phyloP scores from a whole-genome alignment of 2,888 invertebrate species.

The Dynastes grantii region DNA sequence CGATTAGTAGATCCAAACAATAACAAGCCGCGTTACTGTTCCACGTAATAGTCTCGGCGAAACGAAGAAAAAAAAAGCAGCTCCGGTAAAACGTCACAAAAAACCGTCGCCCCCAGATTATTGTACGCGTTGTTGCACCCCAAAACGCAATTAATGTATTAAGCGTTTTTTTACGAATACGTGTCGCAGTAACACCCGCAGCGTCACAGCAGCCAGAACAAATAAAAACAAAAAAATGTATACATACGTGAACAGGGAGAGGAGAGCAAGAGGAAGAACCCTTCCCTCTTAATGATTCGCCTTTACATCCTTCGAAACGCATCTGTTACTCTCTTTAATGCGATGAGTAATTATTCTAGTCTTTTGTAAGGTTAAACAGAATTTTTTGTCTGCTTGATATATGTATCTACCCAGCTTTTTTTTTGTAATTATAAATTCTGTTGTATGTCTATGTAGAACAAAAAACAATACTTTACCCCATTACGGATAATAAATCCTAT shows the following conservation, averaged over 20 bases:
- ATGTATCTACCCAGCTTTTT: not conserved
- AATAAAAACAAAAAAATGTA: slow-evolving; percentile 46
- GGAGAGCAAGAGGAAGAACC: slow-evolving; percentile 1
- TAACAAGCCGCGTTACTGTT: slow-evolving; percentile 15
- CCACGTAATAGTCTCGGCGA: not conserved
- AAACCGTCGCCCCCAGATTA: slow-evolving; percentile 33
- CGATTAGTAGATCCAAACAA: slow-evolving; percentile 42
- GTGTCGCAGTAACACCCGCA: slow-evolving; percentile 18
- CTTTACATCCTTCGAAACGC: slow-evolving; percentile 31
- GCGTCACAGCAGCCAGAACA: slow-evolving; percentile 21
- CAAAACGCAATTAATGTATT: slow-evolving; percentile 57
- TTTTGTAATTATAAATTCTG: too few species aligned
- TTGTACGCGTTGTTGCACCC: slow-evolving; percentile 39
- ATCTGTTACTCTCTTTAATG: slow-evolving; percentile 36
- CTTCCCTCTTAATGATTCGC: slow-evolving; percentile 30
- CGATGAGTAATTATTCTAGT: slow-evolving; percentile 25
- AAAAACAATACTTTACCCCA: too few species aligned
- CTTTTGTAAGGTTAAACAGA: not conserved
- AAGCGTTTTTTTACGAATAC: slow-evolving; percentile 54
- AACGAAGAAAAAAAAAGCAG: slow-evolving; percentile 3
- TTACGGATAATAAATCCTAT: too few species aligned
- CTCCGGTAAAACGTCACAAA: slow-evolving; percentile 21
- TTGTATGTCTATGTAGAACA: too few species aligned
- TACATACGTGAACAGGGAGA: slow-evolving; percentile 16
- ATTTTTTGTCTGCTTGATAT: not conserved